Base-by-base conservation (phyloP, 2,888 invertebrate species). In the Trachelus stipa region DNA sequence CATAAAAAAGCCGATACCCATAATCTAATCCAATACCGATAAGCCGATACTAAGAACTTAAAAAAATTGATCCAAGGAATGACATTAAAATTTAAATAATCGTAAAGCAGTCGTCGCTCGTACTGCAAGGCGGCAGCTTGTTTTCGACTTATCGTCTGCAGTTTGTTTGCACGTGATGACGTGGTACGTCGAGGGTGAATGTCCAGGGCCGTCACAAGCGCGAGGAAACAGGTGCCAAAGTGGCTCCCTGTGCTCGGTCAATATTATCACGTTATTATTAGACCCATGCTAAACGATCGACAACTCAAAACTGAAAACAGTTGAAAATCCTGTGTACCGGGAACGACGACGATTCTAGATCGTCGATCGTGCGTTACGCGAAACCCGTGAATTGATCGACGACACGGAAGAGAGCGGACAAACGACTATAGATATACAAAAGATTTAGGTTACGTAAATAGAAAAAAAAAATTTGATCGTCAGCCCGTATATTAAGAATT, bases 181-280 rank as follows among this genome's bases (percentile, higher is more conserved):
- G 73, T 0, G 73, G 73, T 34, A 3, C 73, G 33, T 69, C 69
- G 69, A 73, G 35, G 35, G 73, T 73, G 73, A 73, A 73, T 15
- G 73, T 31, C 73, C 73, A 73, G 73, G 73, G 73, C 73, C 73
- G 73, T 11, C 73, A 34, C 73, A 69, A 69, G 30, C 69, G 6
- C 73, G 34, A 34, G 11, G 73, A 35, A n/a, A 73, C 73, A 73
- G 73, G 34, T 34, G 73, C 73, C 73, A 73, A 73, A 73, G 73
- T 73, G 73, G 73, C 73, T 73, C 73, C 73, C 12, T 12, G 33
- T 15, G n/a, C 34, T 73, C 73, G 34, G 84, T 85, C 84, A 84
- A 84, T 84, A 84, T 85, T 84, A 82, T 84, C 80, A 80, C 79
- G 77, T 81, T 83, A 84, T 85, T 84, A 69, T 69, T 69, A 85